Evolutionary conservation across 2,888 invertebrate species (phyloP).

Genomic region (Diarsia brunnea): DNA sequence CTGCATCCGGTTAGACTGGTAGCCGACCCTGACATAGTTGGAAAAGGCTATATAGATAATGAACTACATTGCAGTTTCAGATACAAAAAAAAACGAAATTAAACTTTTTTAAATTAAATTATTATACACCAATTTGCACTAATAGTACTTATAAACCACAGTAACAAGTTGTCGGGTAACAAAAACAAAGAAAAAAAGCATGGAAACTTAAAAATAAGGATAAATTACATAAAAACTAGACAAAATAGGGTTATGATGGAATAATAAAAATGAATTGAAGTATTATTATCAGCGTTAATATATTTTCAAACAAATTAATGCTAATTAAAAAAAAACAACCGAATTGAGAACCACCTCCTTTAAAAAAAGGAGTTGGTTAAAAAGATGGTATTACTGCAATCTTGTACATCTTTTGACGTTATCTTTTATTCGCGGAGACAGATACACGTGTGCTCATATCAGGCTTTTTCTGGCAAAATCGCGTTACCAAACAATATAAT

Average conservation of each 20-base stretch:
- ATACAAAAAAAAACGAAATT: no score
- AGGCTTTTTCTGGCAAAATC: not conserved
- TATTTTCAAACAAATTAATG: not conserved
- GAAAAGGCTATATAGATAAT: not conserved
- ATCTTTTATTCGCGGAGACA: conserved; percentile 12
- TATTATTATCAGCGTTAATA: not conserved
- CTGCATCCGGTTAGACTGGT: not conserved
- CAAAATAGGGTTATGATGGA: not conserved
- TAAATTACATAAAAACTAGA: not conserved
- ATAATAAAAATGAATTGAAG: not conserved
- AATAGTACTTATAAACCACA: not conserved
- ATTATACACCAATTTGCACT: not conserved
- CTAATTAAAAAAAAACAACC: not conserved
- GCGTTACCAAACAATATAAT: conserved; percentile 13
- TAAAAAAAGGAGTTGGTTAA: no score
- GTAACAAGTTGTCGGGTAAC: not conserved
- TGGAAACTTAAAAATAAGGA: not conserved
- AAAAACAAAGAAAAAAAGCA: no score
- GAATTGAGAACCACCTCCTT: no score
- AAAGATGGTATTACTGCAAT: not conserved
- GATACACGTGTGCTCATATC: conserved; percentile 5
- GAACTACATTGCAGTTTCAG: not conserved
- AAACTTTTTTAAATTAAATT: no score
- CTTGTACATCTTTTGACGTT: conserved; percentile 21
- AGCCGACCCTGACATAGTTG: not conserved